Evolutionary conservation across 2,797 vertebrate genomes (phyloP).

Genomic region (Poecilia picta): DNA sequence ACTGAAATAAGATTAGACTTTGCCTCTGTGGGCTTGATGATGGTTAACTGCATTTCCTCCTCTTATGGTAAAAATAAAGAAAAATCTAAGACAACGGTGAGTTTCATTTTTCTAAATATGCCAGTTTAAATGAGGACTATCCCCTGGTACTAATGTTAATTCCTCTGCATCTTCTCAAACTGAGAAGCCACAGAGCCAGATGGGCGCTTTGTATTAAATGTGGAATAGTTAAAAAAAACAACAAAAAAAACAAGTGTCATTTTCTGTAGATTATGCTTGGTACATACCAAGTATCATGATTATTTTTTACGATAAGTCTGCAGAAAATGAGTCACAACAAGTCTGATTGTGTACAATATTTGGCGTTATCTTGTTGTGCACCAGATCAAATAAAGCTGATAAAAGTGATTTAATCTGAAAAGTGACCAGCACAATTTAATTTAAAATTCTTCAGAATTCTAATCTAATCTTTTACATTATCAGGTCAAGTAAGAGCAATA

Average conservation of each 20-base stretch:
- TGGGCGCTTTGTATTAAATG: neutral
- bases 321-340: slow-evolving; percentile 25
- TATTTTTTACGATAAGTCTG: slow-evolving; percentile 39
- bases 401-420: slow-evolving; percentile 6
- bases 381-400: slow-evolving; percentile 8
- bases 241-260: neutral
- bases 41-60: neutral
- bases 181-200: neutral
- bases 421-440: slow-evolving; percentile 2
- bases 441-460: neutral
- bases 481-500: neutral
- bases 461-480: neutral
- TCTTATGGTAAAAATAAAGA: neutral
- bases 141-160: neutral
- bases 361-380: slow-evolving; percentile 16
- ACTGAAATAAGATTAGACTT: neutral
- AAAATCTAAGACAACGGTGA: neutral
- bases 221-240: neutral
- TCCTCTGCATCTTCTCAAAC: neutral
- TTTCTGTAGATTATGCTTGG: slow-evolving; percentile 7
- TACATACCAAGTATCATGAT: slow-evolving; percentile 18
- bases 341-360: slow-evolving; percentile 12
- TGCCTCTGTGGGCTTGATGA: neutral
- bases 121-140: neutral
- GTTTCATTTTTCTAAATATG: neutral